A percentile compares a stretch with the other conserved stretches of the same genome.
Conservation (phyloP, 2,113 vertebrate genomes). For the Epinephelus lanceolatus region DNA sequence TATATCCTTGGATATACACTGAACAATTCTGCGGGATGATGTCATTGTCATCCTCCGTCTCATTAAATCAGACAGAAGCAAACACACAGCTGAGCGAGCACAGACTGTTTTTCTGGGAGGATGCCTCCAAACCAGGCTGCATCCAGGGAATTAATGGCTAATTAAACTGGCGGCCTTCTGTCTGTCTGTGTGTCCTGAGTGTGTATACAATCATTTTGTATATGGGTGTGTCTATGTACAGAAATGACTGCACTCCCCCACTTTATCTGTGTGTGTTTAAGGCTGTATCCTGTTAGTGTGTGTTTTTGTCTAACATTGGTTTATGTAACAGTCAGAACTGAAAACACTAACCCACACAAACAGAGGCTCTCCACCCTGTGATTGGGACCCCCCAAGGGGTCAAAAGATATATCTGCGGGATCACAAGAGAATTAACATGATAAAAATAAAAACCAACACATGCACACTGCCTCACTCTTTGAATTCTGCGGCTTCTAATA, state of each 20-base stretch:
- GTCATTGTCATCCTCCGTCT: not conserved
- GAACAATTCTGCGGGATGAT: not conserved
- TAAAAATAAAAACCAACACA: not conserved
- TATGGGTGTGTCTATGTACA: constrained; percentile 44
- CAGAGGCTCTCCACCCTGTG: not conserved
- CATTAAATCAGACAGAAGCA: constrained; percentile 34
- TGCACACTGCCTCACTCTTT: not conserved
- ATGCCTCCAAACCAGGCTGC: constrained; percentile 13
- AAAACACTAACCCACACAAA: too few species aligned
- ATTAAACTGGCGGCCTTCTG: constrained; percentile 52
- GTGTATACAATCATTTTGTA: constrained; percentile 8
- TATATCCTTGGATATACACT: too few species aligned
- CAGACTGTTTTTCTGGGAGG: constrained; percentile 10
- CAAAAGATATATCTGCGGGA: not conserved
- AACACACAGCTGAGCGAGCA: constrained; percentile 4
- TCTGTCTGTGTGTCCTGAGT: constrained; percentile 50
- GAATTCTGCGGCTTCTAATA: not conserved
- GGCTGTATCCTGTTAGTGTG: constrained; percentile 11
- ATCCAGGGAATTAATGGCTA: constrained; percentile 36
- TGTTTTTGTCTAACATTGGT: constrained; percentile 2
- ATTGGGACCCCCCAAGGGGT: not conserved
- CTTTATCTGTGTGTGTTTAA: constrained; percentile 9
- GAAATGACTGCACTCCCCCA: not conserved
- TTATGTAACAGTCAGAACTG: too few species aligned
- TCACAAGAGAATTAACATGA: not conserved